phyloP scores from a whole-genome alignment of 2,797 vertebrate species.

The Anguilla obscura region DNA sequence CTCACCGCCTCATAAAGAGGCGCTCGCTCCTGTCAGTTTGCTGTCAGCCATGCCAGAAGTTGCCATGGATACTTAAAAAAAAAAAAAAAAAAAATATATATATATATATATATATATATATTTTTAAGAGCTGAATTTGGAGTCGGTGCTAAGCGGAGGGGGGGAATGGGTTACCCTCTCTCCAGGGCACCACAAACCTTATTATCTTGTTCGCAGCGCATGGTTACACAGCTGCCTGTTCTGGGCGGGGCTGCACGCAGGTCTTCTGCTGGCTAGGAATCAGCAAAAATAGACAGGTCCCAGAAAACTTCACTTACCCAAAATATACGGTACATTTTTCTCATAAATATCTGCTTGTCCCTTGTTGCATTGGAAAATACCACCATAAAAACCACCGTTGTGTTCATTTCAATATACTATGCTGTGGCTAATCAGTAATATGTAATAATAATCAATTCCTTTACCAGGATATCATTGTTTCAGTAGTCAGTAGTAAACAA shows the following conservation, averaged over 20 bases:
- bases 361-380: not conserved
- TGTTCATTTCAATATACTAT: not conserved
- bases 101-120: not conserved
- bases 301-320: not conserved
- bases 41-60: constrained; percentile 19
- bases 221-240: not conserved
- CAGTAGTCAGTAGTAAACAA: not conserved
- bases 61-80: constrained; percentile 25
- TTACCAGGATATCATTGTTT: not conserved
- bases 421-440: not conserved
- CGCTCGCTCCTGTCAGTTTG: not conserved
- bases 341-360: not conserved
- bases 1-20: not conserved
- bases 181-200: constrained; percentile 5
- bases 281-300: not conserved
- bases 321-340: not conserved
- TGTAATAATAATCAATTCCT: not conserved
- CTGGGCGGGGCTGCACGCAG: not conserved
- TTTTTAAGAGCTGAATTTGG: constrained; percentile 3
- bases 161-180: constrained; percentile 22
- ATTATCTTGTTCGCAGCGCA: not conserved
- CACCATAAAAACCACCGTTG: not conserved
- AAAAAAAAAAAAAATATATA: not conserved
- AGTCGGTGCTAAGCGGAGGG: not conserved
- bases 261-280: not conserved